These are phyloP conservation scores for Latrodectus elegans DNA, from an alignment of 2,888 invertebrate genomes.

Conservation along the genomic window DNA sequence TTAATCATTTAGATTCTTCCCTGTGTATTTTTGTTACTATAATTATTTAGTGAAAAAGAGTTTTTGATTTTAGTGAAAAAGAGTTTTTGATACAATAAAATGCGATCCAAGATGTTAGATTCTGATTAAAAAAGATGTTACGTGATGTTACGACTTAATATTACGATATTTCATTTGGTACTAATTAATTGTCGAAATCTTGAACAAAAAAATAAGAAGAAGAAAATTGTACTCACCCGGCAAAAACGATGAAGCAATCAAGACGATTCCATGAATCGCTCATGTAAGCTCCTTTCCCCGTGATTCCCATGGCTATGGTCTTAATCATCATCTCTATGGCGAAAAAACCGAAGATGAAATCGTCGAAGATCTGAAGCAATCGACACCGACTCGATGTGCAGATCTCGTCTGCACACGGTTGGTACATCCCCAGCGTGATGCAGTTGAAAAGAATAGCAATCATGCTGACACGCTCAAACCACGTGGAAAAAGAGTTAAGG, in stretches of 20 bases:
- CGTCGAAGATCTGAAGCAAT: constrained; percentile 89
- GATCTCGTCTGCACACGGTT: constrained; percentile 94
- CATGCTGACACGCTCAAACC: constrained; percentile 99
- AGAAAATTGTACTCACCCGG: constrained; percentile 83
- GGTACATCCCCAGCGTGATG: constrained; percentile 99
- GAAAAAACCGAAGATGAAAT: constrained; percentile 99
- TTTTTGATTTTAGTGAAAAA: too few relatives aligned
- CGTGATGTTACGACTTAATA: not conserved
- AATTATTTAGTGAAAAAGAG: too few relatives aligned
- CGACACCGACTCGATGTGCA: constrained; percentile 80
- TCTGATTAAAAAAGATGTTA: not conserved
- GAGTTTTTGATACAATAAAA: too few relatives aligned
- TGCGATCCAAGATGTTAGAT: too few relatives aligned
- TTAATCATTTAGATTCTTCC: too few relatives aligned
- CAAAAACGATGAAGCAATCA: constrained; percentile 97
- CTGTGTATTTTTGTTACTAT: too few relatives aligned
- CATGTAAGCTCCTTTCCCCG: constrained; percentile 93
- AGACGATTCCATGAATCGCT: constrained; percentile 99
- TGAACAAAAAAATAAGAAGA: not conserved
- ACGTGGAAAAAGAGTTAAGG: constrained; percentile 78
- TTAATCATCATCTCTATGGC: constrained; percentile 98
- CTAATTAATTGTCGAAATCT: not conserved
- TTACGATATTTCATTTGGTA: not conserved
- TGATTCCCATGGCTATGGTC: constrained; percentile 98
- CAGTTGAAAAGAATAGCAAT: constrained; percentile 98